phyloP scores from a whole-genome alignment of 1,140 invertebrate genomes.

The silkworm (Bombyx mori) region ASM3026992v2 NC_085128.1:13184001-13184500 shows the following conservation, averaged over 20 bases:
- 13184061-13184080: conserved; percentile 52
- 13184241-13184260: conserved; percentile 37
- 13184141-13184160: conserved; percentile 55
- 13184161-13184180: conserved; percentile 61
- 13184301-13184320: conserved; percentile 55
- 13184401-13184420: conserved; percentile 62
- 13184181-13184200: conserved; percentile 22
- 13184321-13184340: conserved; percentile 48
- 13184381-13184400: conserved; percentile 50
- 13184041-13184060: conserved; percentile 56
- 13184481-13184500: conserved; percentile 58
- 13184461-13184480: conserved; percentile 64
- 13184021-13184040: conserved; percentile 58
- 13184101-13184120: conserved; percentile 47
- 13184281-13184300: conserved; percentile 44
- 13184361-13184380: conserved; percentile 35
- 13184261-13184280: conserved; percentile 43
- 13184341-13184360: conserved; percentile 33
- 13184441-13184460: conserved; percentile 60
- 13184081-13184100: conserved; percentile 52
- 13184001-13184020: conserved; percentile 43
- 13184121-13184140: conserved; percentile 16
- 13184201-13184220: conserved; percentile 15
- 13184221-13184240: conserved; percentile 36
- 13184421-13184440: conserved; percentile 54